Evolutionary conservation across 2,113 vertebrate species (phyloP).

Genomic region (Alosa alosa): DNA sequence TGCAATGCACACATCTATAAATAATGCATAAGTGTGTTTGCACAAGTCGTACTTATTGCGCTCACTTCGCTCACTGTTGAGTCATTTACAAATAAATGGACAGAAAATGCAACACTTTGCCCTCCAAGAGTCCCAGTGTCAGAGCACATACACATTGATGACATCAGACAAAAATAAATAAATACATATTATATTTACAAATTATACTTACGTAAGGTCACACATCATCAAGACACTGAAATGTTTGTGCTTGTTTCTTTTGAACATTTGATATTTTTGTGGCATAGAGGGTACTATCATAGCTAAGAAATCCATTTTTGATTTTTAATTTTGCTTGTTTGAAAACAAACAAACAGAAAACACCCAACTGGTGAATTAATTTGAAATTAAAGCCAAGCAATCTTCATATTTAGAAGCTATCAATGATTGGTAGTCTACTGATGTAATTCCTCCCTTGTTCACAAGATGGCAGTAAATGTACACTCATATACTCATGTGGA

Average conservation of each 20-base stretch:
- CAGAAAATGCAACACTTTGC: background rate
- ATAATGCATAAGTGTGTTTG: slow-evolving; percentile 46
- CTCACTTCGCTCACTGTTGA: slow-evolving; percentile 28
- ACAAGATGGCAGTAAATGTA: slow-evolving; percentile 16
- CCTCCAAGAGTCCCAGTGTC: background rate
- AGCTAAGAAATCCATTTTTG: too few species aligned
- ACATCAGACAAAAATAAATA: too few species aligned
- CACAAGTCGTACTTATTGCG: slow-evolving; percentile 36
- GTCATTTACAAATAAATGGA: slow-evolving; percentile 41
- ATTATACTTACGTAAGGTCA: too few species aligned
- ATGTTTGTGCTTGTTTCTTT: too few species aligned
- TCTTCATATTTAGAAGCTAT: background rate
- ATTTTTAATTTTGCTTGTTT: too few species aligned
- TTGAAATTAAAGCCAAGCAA: background rate
- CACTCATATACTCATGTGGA: background rate
- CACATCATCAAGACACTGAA: too few species aligned
- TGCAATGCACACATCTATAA: slow-evolving; percentile 50
- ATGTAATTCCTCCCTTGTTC: background rate
- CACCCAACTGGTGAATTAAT: background rate
- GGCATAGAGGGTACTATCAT: too few species aligned
- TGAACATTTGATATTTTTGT: too few species aligned
- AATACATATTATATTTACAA: background rate
- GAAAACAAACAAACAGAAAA: too few species aligned
- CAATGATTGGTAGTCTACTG: background rate
- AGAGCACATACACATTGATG: background rate